Conservation (phyloP, 2,113 vertebrate genomes). For the Epinephelus moara region DNA sequence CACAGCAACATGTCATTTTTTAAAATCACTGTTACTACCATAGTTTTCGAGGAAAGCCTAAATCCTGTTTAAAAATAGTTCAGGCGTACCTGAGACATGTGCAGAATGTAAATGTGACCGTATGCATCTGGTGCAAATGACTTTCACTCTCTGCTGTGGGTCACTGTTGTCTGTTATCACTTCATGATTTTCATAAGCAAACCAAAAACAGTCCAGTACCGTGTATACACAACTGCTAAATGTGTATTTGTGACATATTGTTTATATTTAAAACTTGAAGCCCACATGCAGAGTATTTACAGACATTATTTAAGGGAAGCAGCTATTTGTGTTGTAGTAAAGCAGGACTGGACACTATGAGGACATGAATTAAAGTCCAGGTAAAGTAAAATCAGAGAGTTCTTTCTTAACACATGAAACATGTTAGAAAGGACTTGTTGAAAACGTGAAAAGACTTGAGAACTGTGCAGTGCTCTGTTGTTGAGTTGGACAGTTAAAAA, state of each 20-base stretch:
- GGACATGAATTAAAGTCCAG: background rate
- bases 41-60: background rate
- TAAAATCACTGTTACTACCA: constrained; percentile 1
- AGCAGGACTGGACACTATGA: constrained; percentile 19
- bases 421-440: no score
- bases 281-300: constrained; percentile 23
- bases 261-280: constrained; percentile 42
- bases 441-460: no score
- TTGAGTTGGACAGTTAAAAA: no score
- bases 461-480: no score
- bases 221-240: constrained; percentile 14
- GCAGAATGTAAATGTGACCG: background rate
- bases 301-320: constrained; percentile 29
- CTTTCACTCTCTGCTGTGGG: background rate
- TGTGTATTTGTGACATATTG: constrained; percentile 35
- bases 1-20: constrained; percentile 11
- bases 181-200: constrained; percentile 8
- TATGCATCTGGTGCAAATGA: constrained; percentile 4
- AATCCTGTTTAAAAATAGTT: background rate
- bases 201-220: constrained; percentile 32
- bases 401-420: no score
- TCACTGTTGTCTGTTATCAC: constrained; percentile 9
- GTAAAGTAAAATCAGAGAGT: no score
- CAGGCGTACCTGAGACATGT: background rate
- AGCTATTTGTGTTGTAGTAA: constrained; percentile 24